phyloP scores from a whole-genome alignment of 2,888 invertebrate species.

The Teleiodes luculella region DNA sequence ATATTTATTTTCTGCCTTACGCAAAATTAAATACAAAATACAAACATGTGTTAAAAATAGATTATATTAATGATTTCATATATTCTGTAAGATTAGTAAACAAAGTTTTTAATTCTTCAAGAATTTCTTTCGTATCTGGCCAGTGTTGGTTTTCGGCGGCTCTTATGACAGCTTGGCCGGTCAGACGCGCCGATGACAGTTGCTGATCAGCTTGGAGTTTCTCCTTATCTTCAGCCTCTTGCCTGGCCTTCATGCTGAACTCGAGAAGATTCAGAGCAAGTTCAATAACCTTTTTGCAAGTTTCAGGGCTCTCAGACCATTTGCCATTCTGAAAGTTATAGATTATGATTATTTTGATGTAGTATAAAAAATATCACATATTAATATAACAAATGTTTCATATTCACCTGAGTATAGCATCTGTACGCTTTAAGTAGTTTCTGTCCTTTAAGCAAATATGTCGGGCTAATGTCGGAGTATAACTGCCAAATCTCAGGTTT shows the following conservation, averaged over 20 bases:
- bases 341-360: neutral
- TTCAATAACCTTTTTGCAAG: conserved; percentile 80
- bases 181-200: conserved; percentile 78
- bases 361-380: too few species aligned
- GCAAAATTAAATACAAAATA: too few species aligned
- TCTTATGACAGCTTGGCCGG: conserved; percentile 75
- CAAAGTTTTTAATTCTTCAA: conserved; percentile 49
- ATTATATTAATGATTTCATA: conserved; percentile 63
- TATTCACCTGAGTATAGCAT: conserved; percentile 82
- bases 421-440: conserved; percentile 88
- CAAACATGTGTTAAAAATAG: neutral
- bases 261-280: conserved; percentile 80
- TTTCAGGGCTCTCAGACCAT: conserved; percentile 79
- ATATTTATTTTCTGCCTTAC: too few species aligned
- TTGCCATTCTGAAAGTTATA: conserved; percentile 51
- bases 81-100: conserved; percentile 60
- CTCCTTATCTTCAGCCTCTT: conserved; percentile 65
- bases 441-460: conserved; percentile 80
- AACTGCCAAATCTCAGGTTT: conserved; percentile 89
- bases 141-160: conserved; percentile 68
- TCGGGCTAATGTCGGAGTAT: conserved; percentile 85
- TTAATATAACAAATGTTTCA: too few species aligned
- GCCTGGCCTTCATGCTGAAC: conserved; percentile 73
- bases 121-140: conserved; percentile 51
- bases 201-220: conserved; percentile 75